Evolutionary conservation across 2,113 vertebrate genomes (phyloP).

Genomic region (Piaya cayana): DNA sequence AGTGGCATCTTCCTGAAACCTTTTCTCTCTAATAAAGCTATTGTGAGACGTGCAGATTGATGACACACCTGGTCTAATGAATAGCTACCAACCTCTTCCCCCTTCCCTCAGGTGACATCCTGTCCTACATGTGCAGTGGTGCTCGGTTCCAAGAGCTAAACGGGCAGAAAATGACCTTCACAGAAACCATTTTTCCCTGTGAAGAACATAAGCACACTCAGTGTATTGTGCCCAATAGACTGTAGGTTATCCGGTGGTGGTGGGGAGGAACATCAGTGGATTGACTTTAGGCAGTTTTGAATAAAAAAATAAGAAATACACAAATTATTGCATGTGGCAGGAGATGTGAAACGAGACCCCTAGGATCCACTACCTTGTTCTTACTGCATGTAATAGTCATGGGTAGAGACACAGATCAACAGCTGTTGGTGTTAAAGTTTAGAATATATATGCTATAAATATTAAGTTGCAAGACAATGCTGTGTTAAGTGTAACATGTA

Average conservation of each 20-base stretch:
- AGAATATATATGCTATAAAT: background rate
- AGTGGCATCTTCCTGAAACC: background rate
- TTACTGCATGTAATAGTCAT: background rate
- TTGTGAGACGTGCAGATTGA: background rate
- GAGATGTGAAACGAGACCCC: background rate
- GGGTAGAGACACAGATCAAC: background rate
- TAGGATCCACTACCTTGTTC: background rate
- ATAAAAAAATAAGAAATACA: background rate
- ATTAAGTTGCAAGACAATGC: background rate
- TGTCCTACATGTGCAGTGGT: background rate
- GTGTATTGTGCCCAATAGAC: background rate
- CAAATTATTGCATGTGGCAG: background rate
- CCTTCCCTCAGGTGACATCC: background rate
- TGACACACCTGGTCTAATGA: background rate
- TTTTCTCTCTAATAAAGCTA: background rate
- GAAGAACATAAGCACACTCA: accelerated
- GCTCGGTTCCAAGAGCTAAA: accelerated
- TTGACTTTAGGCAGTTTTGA: background rate
- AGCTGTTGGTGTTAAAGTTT: constrained; percentile 5
- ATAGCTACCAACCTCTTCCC: background rate
- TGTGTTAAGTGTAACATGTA: background rate
- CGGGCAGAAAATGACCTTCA: background rate
- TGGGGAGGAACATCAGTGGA: background rate
- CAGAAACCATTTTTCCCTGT: background rate
- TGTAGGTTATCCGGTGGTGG: background rate